Base-by-base conservation (phyloP, 2,888 invertebrate species). In the Drosophila pegasa region DNA sequence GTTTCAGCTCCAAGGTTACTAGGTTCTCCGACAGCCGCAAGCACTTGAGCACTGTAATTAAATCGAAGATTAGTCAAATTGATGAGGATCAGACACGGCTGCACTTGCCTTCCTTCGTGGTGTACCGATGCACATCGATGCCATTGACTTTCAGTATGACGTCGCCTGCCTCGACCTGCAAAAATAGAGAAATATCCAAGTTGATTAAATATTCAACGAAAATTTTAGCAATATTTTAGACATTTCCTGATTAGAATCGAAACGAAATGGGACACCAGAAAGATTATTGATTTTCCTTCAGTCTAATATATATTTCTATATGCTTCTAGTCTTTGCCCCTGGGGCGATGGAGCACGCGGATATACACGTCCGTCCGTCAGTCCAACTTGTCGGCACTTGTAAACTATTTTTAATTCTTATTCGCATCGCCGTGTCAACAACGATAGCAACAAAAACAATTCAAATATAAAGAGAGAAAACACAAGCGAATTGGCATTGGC, bases 111-210 rank as follows among this genome's bases (percentile, higher is more conserved):
- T 98, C 97, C 94, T 97, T 97, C 92, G 97, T 98, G 93, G 95
- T 97, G 93, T 96, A 96, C 93, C 96, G 95, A 94, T 96, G 96
- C 91, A 98, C 97, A 93, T 97, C 97, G 91, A 96, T 96, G 93
- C 97, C 97, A 94, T 98, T 98, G 92, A 98, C 96, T 94, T 97
- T 97, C 93, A 97, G 94, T 93, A 98, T 96, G 91, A 98, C 96
- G 94, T 98, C 98, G 89, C 98, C 98, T 90, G 97, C 97, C 94
- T 98, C 97, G 91, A 98, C 96, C 98, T 98, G 94, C 71, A 84
- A 80, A 56, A 35, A 22, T 16, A 12, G 16, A 8, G 16, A 14
- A 29, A 10, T 10, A 56, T 10, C 4, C 1, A 40, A 22, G 12
- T 10, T n/a, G 29, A 18, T 12, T 54, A 35, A 22, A 41, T 20